Evolutionary conservation across 2,888 invertebrate species (phyloP).

Genomic region (Lasioglossum lativentre): DNA sequence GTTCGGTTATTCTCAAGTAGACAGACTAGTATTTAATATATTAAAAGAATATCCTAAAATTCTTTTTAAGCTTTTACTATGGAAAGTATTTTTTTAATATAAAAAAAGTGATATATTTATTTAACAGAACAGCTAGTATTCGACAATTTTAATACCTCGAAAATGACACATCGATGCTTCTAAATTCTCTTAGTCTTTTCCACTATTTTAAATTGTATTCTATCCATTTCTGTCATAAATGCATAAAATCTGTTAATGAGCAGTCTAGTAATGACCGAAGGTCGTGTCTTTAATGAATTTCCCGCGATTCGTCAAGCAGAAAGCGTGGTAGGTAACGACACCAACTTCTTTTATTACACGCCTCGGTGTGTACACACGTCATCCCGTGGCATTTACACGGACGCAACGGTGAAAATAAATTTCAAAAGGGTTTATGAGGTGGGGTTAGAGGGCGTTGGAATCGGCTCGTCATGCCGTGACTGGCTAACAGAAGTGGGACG

Average conservation of each 20-base stretch:
- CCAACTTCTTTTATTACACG: slow-evolving; percentile 8
- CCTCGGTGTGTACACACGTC: slow-evolving; percentile 13
- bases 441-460: slow-evolving; percentile 61
- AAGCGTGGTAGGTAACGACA: neutral
- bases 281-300: neutral
- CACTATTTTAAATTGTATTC: no score
- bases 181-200: no score
- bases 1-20: neutral
- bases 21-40: no score
- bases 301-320: neutral
- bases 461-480: slow-evolving; percentile 80
- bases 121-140: no score
- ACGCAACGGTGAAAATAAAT: slow-evolving; percentile 77
- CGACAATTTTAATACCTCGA: no score
- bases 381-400: slow-evolving; percentile 55
- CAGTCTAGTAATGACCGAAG: neutral
- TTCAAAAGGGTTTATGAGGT: slow-evolving; percentile 38
- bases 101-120: no score
- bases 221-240: neutral
- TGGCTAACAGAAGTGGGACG: slow-evolving; percentile 65
- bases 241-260: neutral
- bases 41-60: no score
- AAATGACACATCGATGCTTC: no score
- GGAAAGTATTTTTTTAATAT: no score
- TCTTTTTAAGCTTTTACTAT: no score